Conservation (phyloP, 2,888 invertebrate species). For the Hypsopygia costalis region DNA sequence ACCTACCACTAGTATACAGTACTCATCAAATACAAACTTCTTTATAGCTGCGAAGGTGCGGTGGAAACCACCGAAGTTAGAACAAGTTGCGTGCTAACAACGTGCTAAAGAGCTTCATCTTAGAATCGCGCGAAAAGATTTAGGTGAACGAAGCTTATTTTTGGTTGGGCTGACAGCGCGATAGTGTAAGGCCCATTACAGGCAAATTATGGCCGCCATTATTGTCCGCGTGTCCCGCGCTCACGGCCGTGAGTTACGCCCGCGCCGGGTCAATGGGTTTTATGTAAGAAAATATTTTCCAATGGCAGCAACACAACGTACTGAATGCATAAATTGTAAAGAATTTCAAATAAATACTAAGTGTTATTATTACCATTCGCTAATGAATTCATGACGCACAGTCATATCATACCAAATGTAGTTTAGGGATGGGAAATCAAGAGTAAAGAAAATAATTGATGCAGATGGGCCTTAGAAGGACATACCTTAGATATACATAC, state of each 20-base stretch:
- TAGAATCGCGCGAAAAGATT: constrained; percentile 43
- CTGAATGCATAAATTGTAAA: constrained; percentile 4
- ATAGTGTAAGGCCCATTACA: constrained; percentile 77
- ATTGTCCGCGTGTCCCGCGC: constrained; percentile 70
- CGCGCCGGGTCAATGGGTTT: constrained; percentile 68
- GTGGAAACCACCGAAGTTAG: background rate
- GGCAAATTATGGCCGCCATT: constrained; percentile 75
- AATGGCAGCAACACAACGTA: constrained; percentile 22
- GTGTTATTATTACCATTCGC: too few relatives aligned
- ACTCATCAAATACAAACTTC: background rate
- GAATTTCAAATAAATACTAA: too few relatives aligned
- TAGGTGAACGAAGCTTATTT: constrained; percentile 67
- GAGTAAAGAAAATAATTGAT: too few relatives aligned
- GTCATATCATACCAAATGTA: too few relatives aligned
- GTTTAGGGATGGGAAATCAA: too few relatives aligned
- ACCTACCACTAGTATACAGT: too few relatives aligned
- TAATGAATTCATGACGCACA: too few relatives aligned
- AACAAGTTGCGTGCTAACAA: constrained; percentile 24
- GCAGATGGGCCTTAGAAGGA: too few relatives aligned
- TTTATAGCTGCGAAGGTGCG: background rate
- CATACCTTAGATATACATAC: too few relatives aligned
- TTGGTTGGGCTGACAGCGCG: constrained; percentile 72
- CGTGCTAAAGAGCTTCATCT: constrained; percentile 44
- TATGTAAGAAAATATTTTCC: constrained; percentile 59
- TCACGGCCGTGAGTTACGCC: constrained; percentile 62